Evolutionary conservation across 2,113 vertebrate genomes (phyloP).

Genomic region (Brachirus orientalis): DNA sequence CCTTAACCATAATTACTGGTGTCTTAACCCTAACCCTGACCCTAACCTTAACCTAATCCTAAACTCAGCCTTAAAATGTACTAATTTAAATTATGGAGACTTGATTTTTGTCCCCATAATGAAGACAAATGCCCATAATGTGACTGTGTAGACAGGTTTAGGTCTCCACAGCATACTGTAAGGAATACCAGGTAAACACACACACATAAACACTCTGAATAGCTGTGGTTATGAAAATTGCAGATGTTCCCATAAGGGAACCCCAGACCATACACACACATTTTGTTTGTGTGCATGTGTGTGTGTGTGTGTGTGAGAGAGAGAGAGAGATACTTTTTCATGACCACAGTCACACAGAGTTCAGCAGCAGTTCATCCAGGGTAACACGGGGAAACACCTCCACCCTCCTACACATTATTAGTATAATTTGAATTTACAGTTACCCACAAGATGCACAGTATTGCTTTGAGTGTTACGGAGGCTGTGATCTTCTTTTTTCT

Average conservation of each 20-base stretch:
- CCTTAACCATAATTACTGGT: no score
- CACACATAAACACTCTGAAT: constrained; percentile 14
- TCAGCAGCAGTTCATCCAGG: constrained; percentile 48
- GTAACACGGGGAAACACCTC: constrained; percentile 22
- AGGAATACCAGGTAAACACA: not conserved
- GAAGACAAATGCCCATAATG: no score
- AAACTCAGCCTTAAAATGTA: no score
- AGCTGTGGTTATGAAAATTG: constrained; percentile 36
- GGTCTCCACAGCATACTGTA: no score
- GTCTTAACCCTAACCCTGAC: no score
- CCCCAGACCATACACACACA: constrained; percentile 14
- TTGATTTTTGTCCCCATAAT: no score
- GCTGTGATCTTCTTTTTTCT: not conserved
- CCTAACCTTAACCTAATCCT: no score
- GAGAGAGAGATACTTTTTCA: constrained; percentile 30
- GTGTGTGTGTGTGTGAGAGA: constrained; percentile 14
- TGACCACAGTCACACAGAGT: constrained; percentile 46
- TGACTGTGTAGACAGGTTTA: no score
- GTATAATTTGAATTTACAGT: not conserved
- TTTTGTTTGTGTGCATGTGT: no score
- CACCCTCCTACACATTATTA: not conserved
- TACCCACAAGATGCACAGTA: not conserved
- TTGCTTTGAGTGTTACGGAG: not conserved
- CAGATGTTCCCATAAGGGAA: constrained; percentile 33
- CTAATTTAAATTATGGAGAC: no score